These are phyloP conservation scores for Ormyrus thymus DNA, from an alignment of 2,888 invertebrate species.

Conservation along the genomic window DNA sequence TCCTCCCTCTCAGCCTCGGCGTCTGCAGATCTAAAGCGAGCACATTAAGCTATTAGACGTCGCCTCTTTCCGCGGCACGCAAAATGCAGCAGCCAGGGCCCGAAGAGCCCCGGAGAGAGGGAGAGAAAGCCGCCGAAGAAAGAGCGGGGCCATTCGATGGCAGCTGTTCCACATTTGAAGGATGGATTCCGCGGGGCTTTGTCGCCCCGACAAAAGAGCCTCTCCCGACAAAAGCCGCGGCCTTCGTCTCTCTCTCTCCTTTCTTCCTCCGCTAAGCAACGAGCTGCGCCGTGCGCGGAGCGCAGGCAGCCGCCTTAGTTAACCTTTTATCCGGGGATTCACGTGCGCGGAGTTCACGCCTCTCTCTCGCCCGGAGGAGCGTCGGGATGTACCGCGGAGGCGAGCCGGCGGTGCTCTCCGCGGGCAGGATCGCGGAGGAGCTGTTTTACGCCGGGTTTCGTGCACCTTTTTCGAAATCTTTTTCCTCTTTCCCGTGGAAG, in stretches of 20 bases:
- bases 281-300: too few relatives aligned
- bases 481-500: too few relatives aligned
- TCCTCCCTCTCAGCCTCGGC: background rate
- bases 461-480: too few relatives aligned
- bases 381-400: too few relatives aligned
- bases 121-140: constrained; percentile 8
- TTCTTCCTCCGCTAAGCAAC: too few relatives aligned
- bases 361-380: background rate
- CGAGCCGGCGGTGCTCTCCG: too few relatives aligned
- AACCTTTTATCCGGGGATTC: background rate
- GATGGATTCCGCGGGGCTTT: constrained; percentile 73
- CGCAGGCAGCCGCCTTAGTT: too few relatives aligned
- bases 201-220: constrained; percentile 70
- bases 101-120: background rate
- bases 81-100: background rate
- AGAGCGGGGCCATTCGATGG: constrained; percentile 68
- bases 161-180: constrained; percentile 75
- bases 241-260: background rate
- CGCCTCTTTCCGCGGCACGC: background rate
- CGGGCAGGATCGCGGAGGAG: too few relatives aligned
- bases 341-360: constrained; percentile 12
- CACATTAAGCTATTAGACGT: constrained; percentile 40
- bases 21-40: background rate
- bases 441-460: too few relatives aligned
- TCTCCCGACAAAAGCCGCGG: constrained; percentile 49